These are phyloP conservation scores for Ecdyonurus torrentis DNA, from an alignment of 2,888 invertebrate species.

Conservation along the genomic window DNA sequence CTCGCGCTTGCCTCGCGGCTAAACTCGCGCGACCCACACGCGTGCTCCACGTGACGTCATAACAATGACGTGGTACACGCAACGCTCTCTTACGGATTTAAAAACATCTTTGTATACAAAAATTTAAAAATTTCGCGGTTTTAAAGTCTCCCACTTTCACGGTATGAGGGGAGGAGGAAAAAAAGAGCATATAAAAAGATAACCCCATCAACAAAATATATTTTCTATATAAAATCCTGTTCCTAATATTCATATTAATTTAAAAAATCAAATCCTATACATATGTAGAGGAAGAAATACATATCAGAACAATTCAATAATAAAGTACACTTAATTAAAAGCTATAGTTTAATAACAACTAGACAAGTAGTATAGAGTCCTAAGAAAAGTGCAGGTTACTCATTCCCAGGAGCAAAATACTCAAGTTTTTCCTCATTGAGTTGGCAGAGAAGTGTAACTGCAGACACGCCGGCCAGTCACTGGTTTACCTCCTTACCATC, in stretches of 20 bases:
- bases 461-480: background rate
- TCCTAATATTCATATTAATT: too few species aligned
- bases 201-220: background rate
- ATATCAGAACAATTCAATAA: too few species aligned
- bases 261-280: too few species aligned
- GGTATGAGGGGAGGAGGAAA: background rate
- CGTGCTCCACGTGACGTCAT: background rate
- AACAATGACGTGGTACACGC: background rate
- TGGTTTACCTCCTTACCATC: background rate
- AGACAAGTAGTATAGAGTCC: too few species aligned
- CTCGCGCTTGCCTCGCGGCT: background rate
- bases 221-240: too few species aligned
- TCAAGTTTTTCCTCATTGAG: background rate
- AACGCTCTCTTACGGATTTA: background rate
- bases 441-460: background rate
- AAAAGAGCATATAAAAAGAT: background rate
- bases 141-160: background rate
- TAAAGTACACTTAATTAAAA: too few species aligned
- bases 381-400: background rate
- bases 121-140: background rate
- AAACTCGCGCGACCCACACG: background rate
- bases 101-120: too few species aligned
- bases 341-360: too few species aligned
- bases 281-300: too few species aligned
- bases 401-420: background rate